A percentile compares a stretch with the other conserved stretches of the same genome.
phyloP scores from a whole-genome alignment of 2,113 vertebrate species.

The Tetrao urogallus region DNA sequence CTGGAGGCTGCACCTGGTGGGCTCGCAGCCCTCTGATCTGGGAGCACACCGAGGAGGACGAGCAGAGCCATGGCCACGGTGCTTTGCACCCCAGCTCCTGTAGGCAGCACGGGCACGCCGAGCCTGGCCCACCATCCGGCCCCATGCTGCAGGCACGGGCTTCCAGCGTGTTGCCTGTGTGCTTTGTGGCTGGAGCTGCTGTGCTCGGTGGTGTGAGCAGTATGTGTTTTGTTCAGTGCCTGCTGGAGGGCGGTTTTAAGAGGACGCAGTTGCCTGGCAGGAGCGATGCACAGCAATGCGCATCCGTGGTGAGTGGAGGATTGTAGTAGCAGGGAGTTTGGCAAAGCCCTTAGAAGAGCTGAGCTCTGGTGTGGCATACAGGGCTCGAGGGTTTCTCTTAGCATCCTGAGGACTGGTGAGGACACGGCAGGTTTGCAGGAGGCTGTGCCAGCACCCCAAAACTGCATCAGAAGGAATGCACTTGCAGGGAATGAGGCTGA shows the following conservation, averaged over 20 bases:
- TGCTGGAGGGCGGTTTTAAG: neutral
- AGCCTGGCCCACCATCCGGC: neutral
- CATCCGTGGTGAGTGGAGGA: neutral
- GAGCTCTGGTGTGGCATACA: fast-evolving
- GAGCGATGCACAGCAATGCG: neutral
- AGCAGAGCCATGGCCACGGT: fast-evolving
- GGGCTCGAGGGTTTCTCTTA: neutral
- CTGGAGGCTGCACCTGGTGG: slow-evolving; percentile 56
- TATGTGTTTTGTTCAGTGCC: fast-evolving
- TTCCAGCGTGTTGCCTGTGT: neutral
- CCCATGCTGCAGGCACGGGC: fast-evolving
- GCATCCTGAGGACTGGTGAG: neutral
- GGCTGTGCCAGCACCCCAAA: neutral
- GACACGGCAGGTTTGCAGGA: neutral
- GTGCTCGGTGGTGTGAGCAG: neutral
- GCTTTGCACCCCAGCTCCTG: fast-evolving
- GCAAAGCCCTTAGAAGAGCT: neutral
- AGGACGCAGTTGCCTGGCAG: neutral
- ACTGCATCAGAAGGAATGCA: fast-evolving
- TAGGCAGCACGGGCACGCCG: neutral
- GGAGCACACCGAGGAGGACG: neutral
- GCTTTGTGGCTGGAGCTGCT: neutral
- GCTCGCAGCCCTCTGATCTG: neutral
- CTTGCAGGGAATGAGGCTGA: neutral
- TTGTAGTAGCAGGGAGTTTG: neutral